Evolutionary conservation across 2,113 vertebrate genomes (phyloP), one percentile per base, ranked within the genome.

Genomic region (Indicator maculatus): DNA sequence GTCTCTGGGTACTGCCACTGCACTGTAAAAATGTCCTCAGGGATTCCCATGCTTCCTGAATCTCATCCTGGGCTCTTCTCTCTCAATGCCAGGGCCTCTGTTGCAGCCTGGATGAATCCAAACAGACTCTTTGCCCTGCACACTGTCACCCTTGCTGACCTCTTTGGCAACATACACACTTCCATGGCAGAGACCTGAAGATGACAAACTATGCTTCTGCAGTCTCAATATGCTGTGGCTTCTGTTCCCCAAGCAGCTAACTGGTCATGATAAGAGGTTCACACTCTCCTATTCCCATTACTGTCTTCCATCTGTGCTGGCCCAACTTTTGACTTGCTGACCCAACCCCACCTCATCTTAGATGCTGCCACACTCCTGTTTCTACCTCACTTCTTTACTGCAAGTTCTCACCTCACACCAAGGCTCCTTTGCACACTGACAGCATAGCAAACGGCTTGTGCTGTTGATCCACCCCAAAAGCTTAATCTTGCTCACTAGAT

Each of bases 361-460:
- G 69, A 31, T 38, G 38, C 30, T 52, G 59, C 38, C 63, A 41
- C 0, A 0, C 12, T 56, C 44, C 55, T 0, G 0, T 26, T 78
- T 58, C 53, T 1, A 1, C 12, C 59, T 8, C 55, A 58, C n/a
- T n/a, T 60, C 70, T 5, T 5, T 11, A 12, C 23, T 41, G 9
- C 18, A 36, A 61, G 23, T 3, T 71, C 16, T 56, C 38, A 44
- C 41, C n/a, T 59, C 1, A 4, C 41, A 7, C 27, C 2, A 1
- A 52, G 63, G 52, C 31, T 75, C 38, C 50, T 52, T 18, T 16
- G 28, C 12, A 16, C 16, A 5, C 14, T 6, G 36, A 31, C 12
- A 2, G 11, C 0, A 2, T 2, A 17, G 21, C 0, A 1, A 77
- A 11, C 0, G 1, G 41, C 50, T 64, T 2, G 1, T 3, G 30